A percentile compares a stretch with the other conserved stretches of the same genome.
Evolutionary conservation across 1,140 invertebrate species (phyloP).

Genomic region (Frieseomelitta varia): DNA sequence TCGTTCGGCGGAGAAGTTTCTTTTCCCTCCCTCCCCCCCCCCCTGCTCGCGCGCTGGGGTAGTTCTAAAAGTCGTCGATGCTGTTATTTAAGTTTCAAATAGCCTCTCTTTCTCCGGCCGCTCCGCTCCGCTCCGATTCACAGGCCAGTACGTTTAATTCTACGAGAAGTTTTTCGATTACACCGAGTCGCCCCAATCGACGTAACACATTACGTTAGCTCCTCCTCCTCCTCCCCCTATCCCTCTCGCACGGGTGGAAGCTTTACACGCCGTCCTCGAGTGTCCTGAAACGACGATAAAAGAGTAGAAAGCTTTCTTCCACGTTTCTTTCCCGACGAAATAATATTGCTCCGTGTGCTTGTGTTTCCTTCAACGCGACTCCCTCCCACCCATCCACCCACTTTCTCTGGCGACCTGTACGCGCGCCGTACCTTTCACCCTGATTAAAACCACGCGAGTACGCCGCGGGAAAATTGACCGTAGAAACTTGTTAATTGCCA

Average conservation of each 20-base stretch:
- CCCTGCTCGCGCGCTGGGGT: neutral
- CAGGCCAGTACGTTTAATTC: conserved; percentile 41
- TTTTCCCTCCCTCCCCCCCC: neutral
- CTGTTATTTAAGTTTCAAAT: conserved; percentile 54
- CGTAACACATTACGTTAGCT: conserved; percentile 40
- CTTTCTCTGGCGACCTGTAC: no score
- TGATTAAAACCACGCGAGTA: neutral
- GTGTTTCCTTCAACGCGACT: neutral
- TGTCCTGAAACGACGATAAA: conserved; percentile 33
- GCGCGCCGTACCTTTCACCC: neutral
- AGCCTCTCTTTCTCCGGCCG: neutral
- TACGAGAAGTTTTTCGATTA: conserved; percentile 48
- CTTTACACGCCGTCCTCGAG: conserved; percentile 5
- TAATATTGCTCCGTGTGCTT: conserved; percentile 21
- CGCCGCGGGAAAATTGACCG: neutral
- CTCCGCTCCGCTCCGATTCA: neutral
- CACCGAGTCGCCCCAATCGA: conserved; percentile 41
- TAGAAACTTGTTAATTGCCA: neutral
- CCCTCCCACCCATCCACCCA: no score
- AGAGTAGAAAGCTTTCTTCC: conserved; percentile 8
- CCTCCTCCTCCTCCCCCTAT: no score
- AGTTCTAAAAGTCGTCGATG: conserved; percentile 45
- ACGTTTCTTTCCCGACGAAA: neutral
- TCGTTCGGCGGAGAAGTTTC: neutral
- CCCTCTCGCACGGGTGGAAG: neutral